Conservation (phyloP, 1,140 invertebrate species). For the Megathymus violae region DNA sequence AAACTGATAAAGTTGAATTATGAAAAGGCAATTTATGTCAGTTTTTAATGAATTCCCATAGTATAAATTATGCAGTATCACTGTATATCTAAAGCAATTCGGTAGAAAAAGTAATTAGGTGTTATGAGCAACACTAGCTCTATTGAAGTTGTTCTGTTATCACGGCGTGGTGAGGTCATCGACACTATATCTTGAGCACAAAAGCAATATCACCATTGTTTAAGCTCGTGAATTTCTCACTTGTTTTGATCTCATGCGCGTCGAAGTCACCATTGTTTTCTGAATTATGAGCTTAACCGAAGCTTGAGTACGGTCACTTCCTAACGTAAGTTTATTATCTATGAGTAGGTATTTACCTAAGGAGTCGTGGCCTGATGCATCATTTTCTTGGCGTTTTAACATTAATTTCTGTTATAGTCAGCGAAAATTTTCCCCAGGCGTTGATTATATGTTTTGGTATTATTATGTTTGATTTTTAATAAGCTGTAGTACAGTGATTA, state of each 20-base stretch:
- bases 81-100: conserved; percentile 13
- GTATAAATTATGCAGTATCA: conserved; percentile 11
- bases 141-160: conserved; percentile 22
- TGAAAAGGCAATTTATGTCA: conserved; percentile 4
- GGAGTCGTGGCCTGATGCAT: too few species aligned
- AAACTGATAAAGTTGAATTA: conserved; percentile 2
- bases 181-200: conserved; percentile 18
- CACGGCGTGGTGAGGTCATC: conserved; percentile 18
- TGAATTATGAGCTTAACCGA: conserved; percentile 9
- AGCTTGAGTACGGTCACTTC: background rate
- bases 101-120: conserved; percentile 18
- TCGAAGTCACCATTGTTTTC: conserved; percentile 30
- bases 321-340: background rate
- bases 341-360: too few species aligned
- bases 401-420: too few species aligned
- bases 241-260: conserved; percentile 12
- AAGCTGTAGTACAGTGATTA: too few species aligned
- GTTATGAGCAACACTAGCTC: conserved; percentile 12
- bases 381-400: too few species aligned
- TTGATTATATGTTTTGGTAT: too few species aligned
- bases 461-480: too few species aligned
- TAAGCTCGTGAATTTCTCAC: conserved; percentile 35
- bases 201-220: conserved; percentile 35
- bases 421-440: too few species aligned
- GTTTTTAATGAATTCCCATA: conserved; percentile 23